Evolutionary conservation across 2,113 vertebrate species (phyloP).

Genomic region (Engraulis encrasicolus): DNA sequence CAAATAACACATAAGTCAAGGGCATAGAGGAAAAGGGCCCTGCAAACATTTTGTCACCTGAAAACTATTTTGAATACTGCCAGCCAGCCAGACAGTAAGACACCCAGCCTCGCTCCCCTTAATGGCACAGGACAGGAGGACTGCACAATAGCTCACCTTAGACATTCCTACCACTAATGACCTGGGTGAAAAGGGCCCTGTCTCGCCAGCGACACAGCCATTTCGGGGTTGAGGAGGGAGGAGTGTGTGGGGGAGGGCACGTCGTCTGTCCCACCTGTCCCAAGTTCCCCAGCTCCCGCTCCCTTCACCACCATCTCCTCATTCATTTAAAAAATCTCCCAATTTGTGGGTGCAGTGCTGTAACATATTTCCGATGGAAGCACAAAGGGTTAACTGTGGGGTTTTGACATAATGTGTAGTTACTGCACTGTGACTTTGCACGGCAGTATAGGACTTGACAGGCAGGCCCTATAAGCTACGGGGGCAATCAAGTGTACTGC

Average conservation of each 20-base stretch:
- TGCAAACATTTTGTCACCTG: slow-evolving; percentile 3
- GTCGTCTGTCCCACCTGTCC: slow-evolving; percentile 1
- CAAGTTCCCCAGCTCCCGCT: background rate
- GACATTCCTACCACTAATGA: slow-evolving; percentile 15
- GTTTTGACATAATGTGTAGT: no score
- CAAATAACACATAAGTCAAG: background rate
- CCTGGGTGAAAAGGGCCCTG: slow-evolving; percentile 5
- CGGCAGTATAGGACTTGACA: background rate
- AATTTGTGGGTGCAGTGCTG: background rate
- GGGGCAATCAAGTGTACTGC: slow-evolving; percentile 5
- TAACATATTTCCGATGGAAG: no score
- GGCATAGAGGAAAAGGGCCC: background rate
- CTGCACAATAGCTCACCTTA: background rate
- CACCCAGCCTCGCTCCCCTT: background rate
- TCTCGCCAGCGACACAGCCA: background rate
- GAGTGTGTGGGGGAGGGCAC: background rate
- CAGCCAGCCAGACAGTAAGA: background rate
- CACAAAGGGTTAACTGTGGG: slow-evolving; percentile 4
- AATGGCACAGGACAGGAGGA: background rate
- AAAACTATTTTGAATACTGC: background rate
- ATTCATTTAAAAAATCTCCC: slow-evolving; percentile 19
- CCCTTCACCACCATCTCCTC: no score
- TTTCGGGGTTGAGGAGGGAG: no score
- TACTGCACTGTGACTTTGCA: no score
- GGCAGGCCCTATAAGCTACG: background rate